phyloP scores from a whole-genome alignment of 2,888 invertebrate species.

The Drosophila melanosoma region DNA sequence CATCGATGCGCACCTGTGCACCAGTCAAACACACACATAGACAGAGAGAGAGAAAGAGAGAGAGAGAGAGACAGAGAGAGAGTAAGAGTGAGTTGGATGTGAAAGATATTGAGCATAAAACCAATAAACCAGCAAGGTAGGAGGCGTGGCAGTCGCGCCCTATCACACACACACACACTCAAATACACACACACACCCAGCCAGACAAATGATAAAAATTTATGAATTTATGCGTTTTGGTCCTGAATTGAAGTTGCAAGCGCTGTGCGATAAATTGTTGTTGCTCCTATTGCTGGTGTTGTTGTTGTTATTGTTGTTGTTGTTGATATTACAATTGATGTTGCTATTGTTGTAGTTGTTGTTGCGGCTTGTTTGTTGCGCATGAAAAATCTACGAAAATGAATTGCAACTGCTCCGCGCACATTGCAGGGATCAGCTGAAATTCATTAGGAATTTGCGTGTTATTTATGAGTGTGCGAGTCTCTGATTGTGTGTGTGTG shows the following conservation, averaged over 20 bases:
- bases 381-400: constrained; percentile 78
- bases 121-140: constrained; percentile 74
- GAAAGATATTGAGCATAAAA: constrained; percentile 67
- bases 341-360: constrained; percentile 15
- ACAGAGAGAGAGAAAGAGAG: constrained; percentile 10
- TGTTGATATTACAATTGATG: constrained; percentile 26
- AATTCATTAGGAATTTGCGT: constrained; percentile 80
- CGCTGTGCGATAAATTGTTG: constrained; percentile 72
- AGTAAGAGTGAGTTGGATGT: constrained; percentile 20
- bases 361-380: constrained; percentile 54
- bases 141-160: constrained; percentile 48
- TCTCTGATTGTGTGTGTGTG: constrained; percentile 20
- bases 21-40: constrained; percentile 17
- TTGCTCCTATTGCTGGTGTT: constrained; percentile 12
- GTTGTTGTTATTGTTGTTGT: constrained; percentile 24
- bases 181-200: constrained; percentile 11
- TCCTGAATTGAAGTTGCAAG: constrained; percentile 76
- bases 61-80: constrained; percentile 5
- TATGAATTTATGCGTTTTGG: constrained; percentile 80
- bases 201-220: constrained; percentile 79
- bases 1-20: constrained; percentile 91
- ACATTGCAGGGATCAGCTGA: constrained; percentile 78
- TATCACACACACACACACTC: background rate
- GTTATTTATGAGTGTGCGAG: constrained; percentile 72
- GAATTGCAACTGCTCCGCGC: constrained; percentile 74